A percentile compares a stretch with the other conserved stretches of the same genome.
Conservation (phyloP, 37 sponge, comb jelly and placozoan genomes). For the Geodia barretti region DNA sequence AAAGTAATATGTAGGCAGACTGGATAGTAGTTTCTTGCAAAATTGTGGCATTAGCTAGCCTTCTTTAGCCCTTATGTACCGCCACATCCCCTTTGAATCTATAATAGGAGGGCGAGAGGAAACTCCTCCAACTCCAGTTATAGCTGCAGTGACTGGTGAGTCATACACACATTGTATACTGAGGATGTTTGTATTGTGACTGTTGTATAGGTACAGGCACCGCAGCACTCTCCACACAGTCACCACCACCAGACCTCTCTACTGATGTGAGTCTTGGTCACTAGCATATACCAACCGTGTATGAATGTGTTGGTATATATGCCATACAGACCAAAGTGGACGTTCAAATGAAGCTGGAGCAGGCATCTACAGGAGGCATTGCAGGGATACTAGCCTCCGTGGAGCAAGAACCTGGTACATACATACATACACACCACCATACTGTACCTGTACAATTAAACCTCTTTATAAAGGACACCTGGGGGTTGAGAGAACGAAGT, state of each 20-base stretch:
- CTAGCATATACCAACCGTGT: background rate
- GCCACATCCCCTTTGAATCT: too few relatives aligned
- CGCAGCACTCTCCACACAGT: background rate
- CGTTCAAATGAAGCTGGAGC: conserved; percentile 40
- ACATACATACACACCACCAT: background rate
- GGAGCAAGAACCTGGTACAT: conserved; percentile 9
- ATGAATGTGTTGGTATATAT: background rate
- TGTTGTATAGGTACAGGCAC: too few relatives aligned
- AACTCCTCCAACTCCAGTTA: background rate
- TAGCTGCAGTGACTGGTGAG: background rate
- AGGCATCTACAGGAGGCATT: conserved; percentile 21
- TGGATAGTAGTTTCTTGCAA: too few relatives aligned
- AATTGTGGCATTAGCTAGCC: background rate
- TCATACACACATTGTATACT: conserved; percentile 9
- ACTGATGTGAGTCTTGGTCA: background rate
- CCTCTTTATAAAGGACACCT: background rate
- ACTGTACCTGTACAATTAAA: background rate
- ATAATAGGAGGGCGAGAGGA: background rate
- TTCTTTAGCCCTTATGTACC: background rate
- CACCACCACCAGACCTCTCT: background rate
- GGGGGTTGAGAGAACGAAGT: background rate
- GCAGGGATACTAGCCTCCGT: conserved; percentile 28
- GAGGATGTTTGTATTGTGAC: background rate
- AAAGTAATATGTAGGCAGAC: too few relatives aligned
- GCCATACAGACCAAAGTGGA: conserved; percentile 17